Evolutionary conservation across 2,888 invertebrate species (phyloP), one percentile per base, ranked within the genome.

Genomic region (Dasysyrphus tricinctus): DNA sequence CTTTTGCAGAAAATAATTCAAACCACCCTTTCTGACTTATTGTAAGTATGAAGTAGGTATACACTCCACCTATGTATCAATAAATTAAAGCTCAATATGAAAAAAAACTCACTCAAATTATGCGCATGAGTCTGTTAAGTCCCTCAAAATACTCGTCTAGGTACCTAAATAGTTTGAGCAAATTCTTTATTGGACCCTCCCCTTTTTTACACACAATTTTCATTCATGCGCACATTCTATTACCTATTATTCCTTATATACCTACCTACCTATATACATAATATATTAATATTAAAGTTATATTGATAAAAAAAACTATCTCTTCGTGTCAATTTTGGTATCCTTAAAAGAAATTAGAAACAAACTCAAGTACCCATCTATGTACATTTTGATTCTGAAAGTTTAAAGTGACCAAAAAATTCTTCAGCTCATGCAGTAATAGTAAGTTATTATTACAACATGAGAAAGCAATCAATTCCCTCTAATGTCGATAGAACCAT

Each of bases 321-420:
- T 42, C n/a, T 61, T 42, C 2, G 3, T 61, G 39, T 14, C 39
- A 61, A 61, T 19, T 39, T 14, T 39, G 39, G 61, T 61, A 14
- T 61, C 14, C 24, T 12, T 42, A 29, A 19, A 24, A 14, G 2
- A 42, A 61, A 42, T 14, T 12, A 14, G 14, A 39, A 47, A 29
- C 16, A 19, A 47, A 32, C 6, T 39, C 6, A 47, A 9, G 44
- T 32, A 29, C 1, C 9, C 49, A 24, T 5, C 5, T 32, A 32
- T 3, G 32, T 19, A 9, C 56, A 73, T 67, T 24, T 73, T 47
- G 49, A 54, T 82, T 74, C 73, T 49, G 63, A 37, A 78, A 29
- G 75, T 70, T 69, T 79, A 75, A 75, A 79, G 51, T 72, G 70
- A 84, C 69, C 63, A 70, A 79, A 75, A 47, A 65, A 57, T 70